Conservation (phyloP, 1,140 invertebrate genomes). For the Cydia amplana region DNA sequence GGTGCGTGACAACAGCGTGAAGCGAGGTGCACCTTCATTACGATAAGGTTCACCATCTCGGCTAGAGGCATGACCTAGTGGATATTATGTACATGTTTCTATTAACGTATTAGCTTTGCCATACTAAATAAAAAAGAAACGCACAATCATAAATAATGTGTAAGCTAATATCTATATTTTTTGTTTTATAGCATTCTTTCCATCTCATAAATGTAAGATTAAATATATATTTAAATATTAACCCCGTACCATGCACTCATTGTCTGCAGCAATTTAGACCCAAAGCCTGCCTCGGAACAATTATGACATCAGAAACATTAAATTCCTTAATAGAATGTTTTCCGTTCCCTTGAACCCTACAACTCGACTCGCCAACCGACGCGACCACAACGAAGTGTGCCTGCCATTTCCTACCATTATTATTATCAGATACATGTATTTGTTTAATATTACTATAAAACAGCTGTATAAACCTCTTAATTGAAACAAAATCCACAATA, state of each 20-base stretch:
- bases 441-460: too few species aligned
- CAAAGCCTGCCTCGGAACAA: not conserved
- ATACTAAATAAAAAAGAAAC: slow-evolving; percentile 14
- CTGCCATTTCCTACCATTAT: not conserved
- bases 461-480: too few species aligned
- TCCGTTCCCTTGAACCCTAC: not conserved
- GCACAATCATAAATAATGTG: slow-evolving; percentile 2
- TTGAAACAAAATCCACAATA: too few species aligned
- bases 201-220: not conserved
- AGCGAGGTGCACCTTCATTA: too few species aligned
- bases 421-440: not conserved
- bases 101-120: not conserved
- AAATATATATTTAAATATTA: not conserved
- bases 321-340: too few species aligned
- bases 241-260: not conserved
- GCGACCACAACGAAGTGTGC: not conserved
- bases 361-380: not conserved
- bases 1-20: too few species aligned
- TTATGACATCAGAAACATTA: not conserved
- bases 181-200: not conserved
- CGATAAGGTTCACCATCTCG: too few species aligned
- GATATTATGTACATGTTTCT: not conserved
- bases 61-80: not conserved
- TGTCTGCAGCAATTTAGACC: not conserved
- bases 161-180: not conserved